phyloP scores from a whole-genome alignment of 2,113 vertebrate genomes.

The Amblyornis subalaris region DNA sequence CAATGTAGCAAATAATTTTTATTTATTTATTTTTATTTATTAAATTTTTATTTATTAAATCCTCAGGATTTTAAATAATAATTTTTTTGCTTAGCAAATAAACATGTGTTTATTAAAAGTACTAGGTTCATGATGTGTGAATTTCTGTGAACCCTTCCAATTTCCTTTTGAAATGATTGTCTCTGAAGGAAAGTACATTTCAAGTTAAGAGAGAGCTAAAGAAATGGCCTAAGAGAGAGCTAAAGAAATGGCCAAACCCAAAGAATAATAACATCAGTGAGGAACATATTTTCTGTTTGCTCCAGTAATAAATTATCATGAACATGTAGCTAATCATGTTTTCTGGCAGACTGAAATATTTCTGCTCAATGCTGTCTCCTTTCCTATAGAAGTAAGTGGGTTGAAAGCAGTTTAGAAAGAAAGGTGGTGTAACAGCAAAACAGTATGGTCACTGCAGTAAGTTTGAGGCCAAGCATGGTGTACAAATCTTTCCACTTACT shows the following conservation, averaged over 20 bases:
- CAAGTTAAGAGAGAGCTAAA: neutral
- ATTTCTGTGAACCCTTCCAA: neutral
- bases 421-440: neutral
- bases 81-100: neutral
- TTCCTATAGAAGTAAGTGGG: neutral
- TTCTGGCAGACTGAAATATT: neutral
- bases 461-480: neutral
- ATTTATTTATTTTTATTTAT: slow-evolving; percentile 21
- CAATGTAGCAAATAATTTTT: slow-evolving; percentile 10
- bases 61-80: neutral
- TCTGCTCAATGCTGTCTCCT: neutral
- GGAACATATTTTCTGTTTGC: neutral
- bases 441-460: neutral
- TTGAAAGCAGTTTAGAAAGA: neutral
- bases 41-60: slow-evolving; percentile 14
- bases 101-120: neutral
- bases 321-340: neutral
- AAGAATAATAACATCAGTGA: neutral
- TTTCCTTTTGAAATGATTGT: slow-evolving; percentile 1
- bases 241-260: neutral
- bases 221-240: neutral
- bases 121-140: neutral
- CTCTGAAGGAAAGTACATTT: neutral
- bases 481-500: neutral
- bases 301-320: neutral